Evolutionary conservation across 2,113 vertebrate species (phyloP).

Genomic region (Aix galericulata): DNA sequence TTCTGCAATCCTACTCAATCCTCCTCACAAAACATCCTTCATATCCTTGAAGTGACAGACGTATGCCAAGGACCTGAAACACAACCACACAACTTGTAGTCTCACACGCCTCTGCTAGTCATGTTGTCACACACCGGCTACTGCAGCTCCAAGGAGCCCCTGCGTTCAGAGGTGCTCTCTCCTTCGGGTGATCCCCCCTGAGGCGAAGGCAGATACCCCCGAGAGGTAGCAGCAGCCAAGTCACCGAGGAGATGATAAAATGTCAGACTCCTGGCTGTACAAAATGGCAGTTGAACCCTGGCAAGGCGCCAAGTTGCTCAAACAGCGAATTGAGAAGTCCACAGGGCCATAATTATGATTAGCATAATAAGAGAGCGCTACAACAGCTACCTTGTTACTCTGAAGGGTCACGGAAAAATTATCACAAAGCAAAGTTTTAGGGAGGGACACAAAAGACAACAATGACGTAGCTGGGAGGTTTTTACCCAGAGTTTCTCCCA

Average conservation of each 20-base stretch:
- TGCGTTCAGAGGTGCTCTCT: accelerated
- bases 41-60: not conserved
- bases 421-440: slow-evolving; percentile 57
- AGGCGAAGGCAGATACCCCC: not conserved
- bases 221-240: slow-evolving; percentile 5
- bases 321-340: not conserved
- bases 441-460: slow-evolving; percentile 47
- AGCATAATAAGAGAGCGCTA: slow-evolving; percentile 48
- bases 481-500: slow-evolving; percentile 41
- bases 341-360: not conserved
- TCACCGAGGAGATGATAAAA: slow-evolving; percentile 26
- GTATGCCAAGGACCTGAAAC: not conserved
- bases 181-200: not conserved
- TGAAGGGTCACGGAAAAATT: slow-evolving; percentile 23
- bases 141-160: not conserved
- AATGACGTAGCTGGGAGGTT: slow-evolving; percentile 1
- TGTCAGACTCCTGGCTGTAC: slow-evolving; percentile 49
- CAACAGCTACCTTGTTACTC: slow-evolving; percentile 47
- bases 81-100: not conserved
- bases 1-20: not conserved
- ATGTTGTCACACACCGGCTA: accelerated
- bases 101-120: not conserved
- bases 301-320: not conserved
- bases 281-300: slow-evolving; percentile 64
- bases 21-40: not conserved